Evolutionary conservation across 2,113 vertebrate species (phyloP).

Genomic region (Corythornis cristatus): DNA sequence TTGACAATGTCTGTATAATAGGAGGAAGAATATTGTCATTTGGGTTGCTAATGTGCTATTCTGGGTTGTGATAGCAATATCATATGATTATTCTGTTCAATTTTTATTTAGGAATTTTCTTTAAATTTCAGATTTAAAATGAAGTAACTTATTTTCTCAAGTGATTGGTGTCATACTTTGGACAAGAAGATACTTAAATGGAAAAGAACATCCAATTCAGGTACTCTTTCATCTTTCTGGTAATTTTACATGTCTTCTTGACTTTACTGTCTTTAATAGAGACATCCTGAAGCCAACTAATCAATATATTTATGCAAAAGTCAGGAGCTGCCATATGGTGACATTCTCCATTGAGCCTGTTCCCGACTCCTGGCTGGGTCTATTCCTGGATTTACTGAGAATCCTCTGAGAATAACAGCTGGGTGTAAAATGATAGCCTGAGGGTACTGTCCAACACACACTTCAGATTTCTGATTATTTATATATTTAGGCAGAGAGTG

Average conservation of each 20-base stretch:
- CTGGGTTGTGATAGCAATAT: conserved; percentile 15
- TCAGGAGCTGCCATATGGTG: conserved; percentile 63
- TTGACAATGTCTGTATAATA: background rate
- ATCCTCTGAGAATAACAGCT: conserved; percentile 70
- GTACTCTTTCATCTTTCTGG: background rate
- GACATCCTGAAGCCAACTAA: conserved; percentile 37
- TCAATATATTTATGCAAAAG: conserved; percentile 65
- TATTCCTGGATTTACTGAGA: conserved; percentile 69
- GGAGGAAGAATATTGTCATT: background rate
- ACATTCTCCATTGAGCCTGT: conserved; percentile 60
- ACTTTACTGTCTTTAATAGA: conserved; percentile 7
- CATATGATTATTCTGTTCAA: background rate
- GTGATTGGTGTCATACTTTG: accelerated
- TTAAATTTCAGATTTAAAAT: background rate
- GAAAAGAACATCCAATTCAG: background rate
- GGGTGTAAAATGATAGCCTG: conserved; percentile 68
- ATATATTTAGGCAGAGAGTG: conserved; percentile 58
- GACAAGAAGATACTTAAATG: background rate
- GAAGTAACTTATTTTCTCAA: background rate
- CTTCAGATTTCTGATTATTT: conserved; percentile 61
- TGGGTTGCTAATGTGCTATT: background rate
- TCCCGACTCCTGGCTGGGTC: conserved; percentile 31
- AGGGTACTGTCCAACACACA: conserved; percentile 64
- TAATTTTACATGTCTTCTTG: background rate
- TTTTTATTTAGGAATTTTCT: conserved; percentile 26